Percentiles rank a stretch among this genome's conserved stretches.
Evolutionary conservation across 1,140 invertebrate genomes (phyloP).

Genomic region (Muscidifurax raptorellus): DNA sequence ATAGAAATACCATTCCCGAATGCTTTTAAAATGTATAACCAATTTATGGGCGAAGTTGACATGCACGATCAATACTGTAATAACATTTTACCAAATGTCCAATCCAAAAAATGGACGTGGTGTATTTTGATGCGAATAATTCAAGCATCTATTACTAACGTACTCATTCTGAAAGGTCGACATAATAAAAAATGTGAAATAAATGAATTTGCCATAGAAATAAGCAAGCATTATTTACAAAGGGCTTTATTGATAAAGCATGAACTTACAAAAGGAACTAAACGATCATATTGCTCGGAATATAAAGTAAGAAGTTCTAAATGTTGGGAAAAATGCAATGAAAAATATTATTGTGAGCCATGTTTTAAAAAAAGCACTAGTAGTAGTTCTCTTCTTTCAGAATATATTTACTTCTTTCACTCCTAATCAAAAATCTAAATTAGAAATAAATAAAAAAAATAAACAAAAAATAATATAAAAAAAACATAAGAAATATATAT

Average conservation of each 20-base stretch:
- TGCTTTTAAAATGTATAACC: conserved; percentile 19
- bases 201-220: conserved; percentile 39
- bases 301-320: conserved; percentile 22
- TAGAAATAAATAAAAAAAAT: no score
- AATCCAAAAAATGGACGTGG: conserved; percentile 53
- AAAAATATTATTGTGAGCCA: conserved; percentile 8
- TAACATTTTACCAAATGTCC: conserved; percentile 45
- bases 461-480: no score
- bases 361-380: conserved; percentile 1
- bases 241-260: conserved; percentile 7
- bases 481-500: no score
- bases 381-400: no score
- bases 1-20: background rate
- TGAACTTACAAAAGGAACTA: conserved; percentile 10
- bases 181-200: conserved; percentile 26
- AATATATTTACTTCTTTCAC: no score
- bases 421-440: no score
- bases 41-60: conserved; percentile 43
- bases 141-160: conserved; percentile 45
- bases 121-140: conserved; percentile 50
- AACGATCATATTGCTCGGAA: conserved; percentile 16
- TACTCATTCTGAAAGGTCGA: background rate
- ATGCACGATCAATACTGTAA: conserved; percentile 44
- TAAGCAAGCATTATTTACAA: conserved; percentile 41
- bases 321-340: conserved; percentile 5